Percentiles rank a stretch among this genome's conserved stretches.
Evolutionary conservation across 2,113 vertebrate genomes (phyloP).

Genomic region (Eulemur rufifrons): DNA sequence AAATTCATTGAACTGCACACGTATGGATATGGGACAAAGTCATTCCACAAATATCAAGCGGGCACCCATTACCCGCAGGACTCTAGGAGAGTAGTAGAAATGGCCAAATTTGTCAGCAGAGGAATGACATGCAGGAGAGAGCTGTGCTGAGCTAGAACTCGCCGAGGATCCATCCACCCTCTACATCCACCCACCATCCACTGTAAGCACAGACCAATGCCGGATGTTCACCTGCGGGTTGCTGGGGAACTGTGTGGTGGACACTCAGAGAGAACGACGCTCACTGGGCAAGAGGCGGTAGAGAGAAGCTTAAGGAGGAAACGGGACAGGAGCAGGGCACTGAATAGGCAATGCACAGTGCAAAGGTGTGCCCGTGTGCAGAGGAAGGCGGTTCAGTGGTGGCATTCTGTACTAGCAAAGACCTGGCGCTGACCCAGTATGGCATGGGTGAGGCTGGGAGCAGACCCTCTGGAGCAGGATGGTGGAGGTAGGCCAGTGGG

Average conservation of each 20-base stretch:
- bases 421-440: neutral
- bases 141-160: neutral
- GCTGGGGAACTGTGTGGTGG: neutral
- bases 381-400: accelerated
- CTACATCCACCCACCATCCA: neutral
- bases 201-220: neutral
- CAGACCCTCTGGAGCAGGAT: too few relatives aligned
- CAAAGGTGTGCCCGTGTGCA: neutral
- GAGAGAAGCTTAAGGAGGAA: neutral
- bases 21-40: neutral
- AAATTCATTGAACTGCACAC: neutral
- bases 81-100: neutral
- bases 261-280: neutral
- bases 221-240: neutral
- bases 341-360: neutral
- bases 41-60: neutral
- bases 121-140: neutral
- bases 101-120: neutral
- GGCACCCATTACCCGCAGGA: neutral
- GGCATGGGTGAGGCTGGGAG: neutral
- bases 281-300: neutral
- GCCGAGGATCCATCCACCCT: neutral
- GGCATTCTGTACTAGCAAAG: neutral
- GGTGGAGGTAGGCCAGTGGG: neutral
- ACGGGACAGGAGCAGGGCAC: neutral